Evolutionary conservation across 1,140 invertebrate species (phyloP).

Genomic region (Planococcus citri): DNA sequence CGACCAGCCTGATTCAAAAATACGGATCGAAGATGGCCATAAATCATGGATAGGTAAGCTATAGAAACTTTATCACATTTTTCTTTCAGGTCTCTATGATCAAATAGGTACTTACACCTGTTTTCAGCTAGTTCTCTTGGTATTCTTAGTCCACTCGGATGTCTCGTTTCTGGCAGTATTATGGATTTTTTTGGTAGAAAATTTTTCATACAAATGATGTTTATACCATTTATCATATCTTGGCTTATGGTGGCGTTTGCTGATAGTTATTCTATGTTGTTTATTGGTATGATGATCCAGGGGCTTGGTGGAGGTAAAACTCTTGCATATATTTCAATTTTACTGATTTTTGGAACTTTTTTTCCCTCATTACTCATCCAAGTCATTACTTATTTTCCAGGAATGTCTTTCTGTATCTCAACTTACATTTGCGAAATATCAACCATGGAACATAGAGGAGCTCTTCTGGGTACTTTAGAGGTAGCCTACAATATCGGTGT

Average conservation of each 20-base stretch:
- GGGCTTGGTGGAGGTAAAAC: not conserved
- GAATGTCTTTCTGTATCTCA: slow-evolving; percentile 10
- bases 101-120: not conserved
- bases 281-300: not conserved
- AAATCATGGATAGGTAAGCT: slow-evolving; percentile 9
- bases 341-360: not conserved
- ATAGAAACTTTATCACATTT: not conserved
- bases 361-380: not conserved
- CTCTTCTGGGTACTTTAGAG: slow-evolving; percentile 13
- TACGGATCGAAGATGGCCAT: not conserved
- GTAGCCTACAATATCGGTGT: slow-evolving; percentile 25
- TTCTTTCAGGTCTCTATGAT: not conserved
- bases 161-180: not conserved
- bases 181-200: slow-evolving; percentile 3
- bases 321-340: not conserved
- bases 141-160: not conserved
- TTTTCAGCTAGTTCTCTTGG: not conserved
- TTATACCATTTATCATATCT: not conserved
- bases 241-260: not conserved
- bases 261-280: not conserved
- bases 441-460: not conserved
- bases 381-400: not conserved
- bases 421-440: slow-evolving; percentile 20
- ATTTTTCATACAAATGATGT: not conserved
- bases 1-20: not conserved